These are phyloP conservation scores for Rhinella marina DNA, from an alignment of 2,797 vertebrate species.

Conservation along the genomic window DNA sequence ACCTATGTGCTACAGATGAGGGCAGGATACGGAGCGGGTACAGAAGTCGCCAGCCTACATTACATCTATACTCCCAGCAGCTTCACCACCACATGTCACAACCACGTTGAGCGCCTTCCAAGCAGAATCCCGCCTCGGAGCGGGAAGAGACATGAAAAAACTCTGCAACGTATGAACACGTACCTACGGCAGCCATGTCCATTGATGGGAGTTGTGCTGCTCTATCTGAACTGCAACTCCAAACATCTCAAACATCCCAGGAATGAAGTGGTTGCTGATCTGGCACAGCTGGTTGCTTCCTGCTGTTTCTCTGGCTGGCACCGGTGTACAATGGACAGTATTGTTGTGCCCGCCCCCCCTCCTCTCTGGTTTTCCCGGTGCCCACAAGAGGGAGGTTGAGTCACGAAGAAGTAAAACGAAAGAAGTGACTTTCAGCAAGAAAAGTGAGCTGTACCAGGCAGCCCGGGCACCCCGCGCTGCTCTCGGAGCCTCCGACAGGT, in stretches of 20 bases:
- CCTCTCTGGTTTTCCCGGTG: constrained; percentile 64
- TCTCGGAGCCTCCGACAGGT: constrained; percentile 66
- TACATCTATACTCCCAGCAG: neutral
- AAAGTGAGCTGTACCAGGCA: constrained; percentile 61
- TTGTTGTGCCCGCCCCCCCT: constrained; percentile 62
- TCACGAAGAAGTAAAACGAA: constrained; percentile 69
- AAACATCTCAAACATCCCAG: constrained; percentile 72
- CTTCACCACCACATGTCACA: constrained; percentile 32
- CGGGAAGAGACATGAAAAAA: neutral
- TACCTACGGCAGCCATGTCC: constrained; percentile 41
- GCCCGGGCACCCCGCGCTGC: constrained; percentile 62
- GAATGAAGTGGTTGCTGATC: constrained; percentile 72
- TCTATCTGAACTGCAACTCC: constrained; percentile 66
- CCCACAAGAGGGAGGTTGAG: constrained; percentile 69
- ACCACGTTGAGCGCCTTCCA: constrained; percentile 17
- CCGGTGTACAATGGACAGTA: constrained; percentile 69
- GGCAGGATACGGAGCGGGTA: neutral
- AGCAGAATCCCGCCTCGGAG: neutral
- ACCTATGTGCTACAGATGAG: too few relatives aligned
- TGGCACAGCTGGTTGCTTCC: constrained; percentile 69
- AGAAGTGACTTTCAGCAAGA: constrained; percentile 68
- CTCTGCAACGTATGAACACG: neutral
- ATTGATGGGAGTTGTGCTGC: constrained; percentile 31
- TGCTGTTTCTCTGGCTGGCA: constrained; percentile 68
- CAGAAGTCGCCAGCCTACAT: neutral